phyloP scores from a whole-genome alignment of 2,113 vertebrate species.

The Tiliqua scincoides region DNA sequence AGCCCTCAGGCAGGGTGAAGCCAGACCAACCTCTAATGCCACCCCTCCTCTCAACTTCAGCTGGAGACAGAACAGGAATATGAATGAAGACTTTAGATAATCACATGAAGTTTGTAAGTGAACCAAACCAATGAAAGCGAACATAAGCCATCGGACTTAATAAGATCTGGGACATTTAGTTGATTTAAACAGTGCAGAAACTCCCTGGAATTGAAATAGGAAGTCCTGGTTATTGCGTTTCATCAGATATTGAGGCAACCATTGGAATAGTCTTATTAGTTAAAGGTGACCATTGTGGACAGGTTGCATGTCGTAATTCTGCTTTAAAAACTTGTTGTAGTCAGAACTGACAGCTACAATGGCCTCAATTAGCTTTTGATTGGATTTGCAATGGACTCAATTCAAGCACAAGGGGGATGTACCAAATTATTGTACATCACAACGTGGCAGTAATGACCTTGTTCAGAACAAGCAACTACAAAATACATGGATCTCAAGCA shows the following conservation, averaged over 20 bases:
- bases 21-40: no score
- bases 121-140: no score
- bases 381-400: neutral
- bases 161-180: neutral
- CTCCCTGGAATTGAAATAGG: neutral
- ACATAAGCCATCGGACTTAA: neutral
- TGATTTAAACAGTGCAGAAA: neutral
- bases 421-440: slow-evolving; percentile 3
- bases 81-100: no score
- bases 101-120: no score
- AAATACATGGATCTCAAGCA: neutral
- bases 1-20: no score
- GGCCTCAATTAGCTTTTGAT: neutral
- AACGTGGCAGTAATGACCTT: neutral
- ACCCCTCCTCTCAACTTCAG: no score
- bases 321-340: neutral
- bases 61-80: no score
- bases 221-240: neutral
- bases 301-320: neutral
- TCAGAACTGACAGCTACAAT: neutral
- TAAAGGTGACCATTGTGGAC: neutral
- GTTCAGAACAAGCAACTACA: neutral
- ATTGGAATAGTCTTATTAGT: neutral
- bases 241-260: neutral
- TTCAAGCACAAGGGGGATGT: neutral